Base-by-base conservation (phyloP, 2,888 invertebrate genomes). In the Pseudanteris insignis region DNA sequence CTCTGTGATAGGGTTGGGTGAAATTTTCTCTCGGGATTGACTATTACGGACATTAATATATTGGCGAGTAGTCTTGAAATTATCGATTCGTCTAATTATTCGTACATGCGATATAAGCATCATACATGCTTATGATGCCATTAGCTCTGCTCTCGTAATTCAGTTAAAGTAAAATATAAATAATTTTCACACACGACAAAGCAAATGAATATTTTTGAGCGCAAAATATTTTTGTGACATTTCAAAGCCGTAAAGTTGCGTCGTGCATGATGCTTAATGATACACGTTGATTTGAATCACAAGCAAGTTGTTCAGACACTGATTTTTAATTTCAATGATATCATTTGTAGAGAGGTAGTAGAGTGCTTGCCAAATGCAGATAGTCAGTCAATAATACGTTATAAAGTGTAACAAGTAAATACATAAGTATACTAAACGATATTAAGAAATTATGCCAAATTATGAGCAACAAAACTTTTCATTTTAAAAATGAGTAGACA, bases 361-460 rank as follows among this genome's bases (percentile, higher is more conserved):
- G 48, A 47, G 33, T 10, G 60, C 60, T 61, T 61, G 54, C 48
- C 54, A 61, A 61, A 60, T 38, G 14, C 43, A 53, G 43, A 54
- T 61, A 54, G 41, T 47, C 60, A 60, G 60, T 57, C 48, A 57
- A 50, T 61, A 61, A 59, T 51, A 46, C 32, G 28, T 53, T 53
- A 32, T 34, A 44, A 48, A 34, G 44, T 44, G 40, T 60, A 48
- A 43, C 29, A 28, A 50, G 29, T 48, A 47, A 50, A 54, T 48
- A 61, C 34, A 7, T 44, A 59, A 54, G 10, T 43, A 47, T 47
- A 46, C 47, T 48, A 48, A 60, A 44, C 43, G 38, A 18, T 47
- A 44, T 29, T 43, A 10, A 54, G 28, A 15, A 44, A 36, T 46
- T 51, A 41, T 40, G 40, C 33, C 54, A 55, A 46, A 40, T n/a